Conservation (phyloP, 1,140 invertebrate species). For the Euborellia annulipes region DNA sequence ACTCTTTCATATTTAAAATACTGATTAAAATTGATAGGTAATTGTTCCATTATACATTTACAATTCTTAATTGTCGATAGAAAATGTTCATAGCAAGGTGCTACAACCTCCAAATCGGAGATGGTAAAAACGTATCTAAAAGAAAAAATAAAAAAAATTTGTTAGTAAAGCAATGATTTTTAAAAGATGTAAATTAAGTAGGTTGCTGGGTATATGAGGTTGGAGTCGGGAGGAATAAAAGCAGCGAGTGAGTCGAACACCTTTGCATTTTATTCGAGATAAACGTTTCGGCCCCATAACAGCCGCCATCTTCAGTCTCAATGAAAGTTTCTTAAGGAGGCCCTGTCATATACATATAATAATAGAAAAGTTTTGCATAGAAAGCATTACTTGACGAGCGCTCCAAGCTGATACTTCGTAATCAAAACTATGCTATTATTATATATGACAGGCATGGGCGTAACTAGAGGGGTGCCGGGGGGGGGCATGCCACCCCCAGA, state of each 20-base stretch:
- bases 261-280: not conserved
- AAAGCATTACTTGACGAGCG: too few relatives aligned
- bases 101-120: slow-evolving; percentile 56
- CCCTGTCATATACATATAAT: too few relatives aligned
- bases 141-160: slow-evolving; percentile 8
- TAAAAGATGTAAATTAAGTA: not conserved
- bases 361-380: too few relatives aligned
- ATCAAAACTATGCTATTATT: too few relatives aligned
- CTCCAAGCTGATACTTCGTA: too few relatives aligned
- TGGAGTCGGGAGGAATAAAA: too few relatives aligned
- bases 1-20: slow-evolving; percentile 68
- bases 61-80: slow-evolving; percentile 36
- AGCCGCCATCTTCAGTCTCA: not conserved
- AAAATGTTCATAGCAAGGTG: slow-evolving; percentile 76
- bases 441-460: too few relatives aligned
- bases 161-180: not conserved
- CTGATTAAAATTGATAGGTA: slow-evolving; percentile 57
- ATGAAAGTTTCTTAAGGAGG: not conserved
- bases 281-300: too few relatives aligned
- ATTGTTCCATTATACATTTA: slow-evolving; percentile 40
- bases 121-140: slow-evolving; percentile 61
- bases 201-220: too few relatives aligned
- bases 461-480: too few relatives aligned
- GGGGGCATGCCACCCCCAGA: too few relatives aligned
- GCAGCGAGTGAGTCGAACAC: too few relatives aligned